Percentiles rank a stretch among this genome's conserved stretches.
These are phyloP conservation scores for Pteronura brasiliensis DNA, from an alignment of 2,113 vertebrate genomes.

Conservation along the genomic window DNA sequence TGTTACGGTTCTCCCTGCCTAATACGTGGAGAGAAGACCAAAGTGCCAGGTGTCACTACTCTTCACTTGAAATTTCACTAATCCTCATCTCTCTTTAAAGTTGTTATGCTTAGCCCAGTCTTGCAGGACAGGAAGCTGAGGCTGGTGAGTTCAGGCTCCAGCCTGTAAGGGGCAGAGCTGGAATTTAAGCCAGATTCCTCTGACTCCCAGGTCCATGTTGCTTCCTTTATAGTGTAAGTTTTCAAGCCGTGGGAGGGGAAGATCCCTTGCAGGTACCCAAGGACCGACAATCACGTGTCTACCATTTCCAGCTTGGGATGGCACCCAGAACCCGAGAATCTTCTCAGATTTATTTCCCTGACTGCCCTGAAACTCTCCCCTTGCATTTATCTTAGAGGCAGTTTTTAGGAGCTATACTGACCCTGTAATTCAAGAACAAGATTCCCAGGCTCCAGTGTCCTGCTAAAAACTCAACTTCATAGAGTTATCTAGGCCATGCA, in stretches of 20 bases:
- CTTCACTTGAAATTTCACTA: constrained; percentile 2
- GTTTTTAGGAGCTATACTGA: constrained; percentile 32
- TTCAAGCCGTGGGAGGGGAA: neutral
- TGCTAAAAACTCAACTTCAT: constrained; percentile 42
- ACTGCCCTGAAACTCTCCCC: neutral
- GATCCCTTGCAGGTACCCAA: neutral
- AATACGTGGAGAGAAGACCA: neutral
- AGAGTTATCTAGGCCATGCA: constrained; percentile 25
- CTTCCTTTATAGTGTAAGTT: neutral
- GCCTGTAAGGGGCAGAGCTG: neutral
- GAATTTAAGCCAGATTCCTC: neutral
- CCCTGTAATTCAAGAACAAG: constrained; percentile 43
- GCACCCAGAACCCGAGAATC: neutral
- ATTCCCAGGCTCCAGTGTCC: constrained; percentile 38
- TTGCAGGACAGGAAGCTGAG: neutral
- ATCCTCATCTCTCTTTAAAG: neutral
- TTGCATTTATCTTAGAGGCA: constrained; percentile 10
- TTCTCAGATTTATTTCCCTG: constrained; percentile 21
- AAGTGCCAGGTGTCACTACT: neutral
- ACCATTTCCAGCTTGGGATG: neutral
- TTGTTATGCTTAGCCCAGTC: neutral
- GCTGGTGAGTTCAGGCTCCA: neutral
- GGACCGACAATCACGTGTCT: neutral
- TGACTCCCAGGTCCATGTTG: neutral
- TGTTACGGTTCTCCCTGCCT: neutral